These are phyloP conservation scores for Polydesmus complanatus DNA, from an alignment of 2,888 invertebrate genomes.

Conservation along the genomic window DNA sequence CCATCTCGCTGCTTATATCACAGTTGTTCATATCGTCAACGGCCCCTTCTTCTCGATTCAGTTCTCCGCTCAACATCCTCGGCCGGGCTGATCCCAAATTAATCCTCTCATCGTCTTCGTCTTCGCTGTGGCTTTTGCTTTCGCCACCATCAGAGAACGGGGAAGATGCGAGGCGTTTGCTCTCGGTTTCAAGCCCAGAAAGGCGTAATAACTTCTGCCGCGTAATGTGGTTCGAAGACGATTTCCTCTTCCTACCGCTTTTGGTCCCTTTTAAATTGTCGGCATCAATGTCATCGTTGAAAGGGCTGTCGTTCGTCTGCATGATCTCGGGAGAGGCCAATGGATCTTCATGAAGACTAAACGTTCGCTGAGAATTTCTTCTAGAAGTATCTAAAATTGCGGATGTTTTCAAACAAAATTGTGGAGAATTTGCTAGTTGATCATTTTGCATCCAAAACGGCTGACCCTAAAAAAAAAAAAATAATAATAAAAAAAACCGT, in stretches of 20 bases:
- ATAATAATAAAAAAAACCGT: background rate
- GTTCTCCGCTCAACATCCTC: background rate
- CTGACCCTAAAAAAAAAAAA: conserved; percentile 9
- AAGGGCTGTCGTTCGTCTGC: conserved; percentile 6
- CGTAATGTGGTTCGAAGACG: background rate
- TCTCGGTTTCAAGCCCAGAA: background rate
- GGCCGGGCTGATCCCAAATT: background rate
- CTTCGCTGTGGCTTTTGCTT: background rate
- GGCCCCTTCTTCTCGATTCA: background rate
- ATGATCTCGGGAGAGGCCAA: background rate
- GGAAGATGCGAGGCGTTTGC: background rate
- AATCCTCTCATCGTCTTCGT: conserved; percentile 5
- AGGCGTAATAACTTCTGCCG: background rate
- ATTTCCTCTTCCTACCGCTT: background rate
- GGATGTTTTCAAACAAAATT: background rate
- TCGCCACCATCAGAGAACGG: background rate
- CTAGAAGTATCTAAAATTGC: background rate
- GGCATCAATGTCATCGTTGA: background rate
- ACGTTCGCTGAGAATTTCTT: background rate
- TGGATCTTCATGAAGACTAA: conserved; percentile 6
- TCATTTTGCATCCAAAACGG: conserved; percentile 13
- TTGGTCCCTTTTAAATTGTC: background rate
- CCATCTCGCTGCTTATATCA: background rate
- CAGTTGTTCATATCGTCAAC: background rate
- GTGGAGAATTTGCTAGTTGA: conserved; percentile 7